These are phyloP conservation scores for Trichogramma pretiosum DNA, from an alignment of 1,140 invertebrate species.

Conservation along the genomic window DNA sequence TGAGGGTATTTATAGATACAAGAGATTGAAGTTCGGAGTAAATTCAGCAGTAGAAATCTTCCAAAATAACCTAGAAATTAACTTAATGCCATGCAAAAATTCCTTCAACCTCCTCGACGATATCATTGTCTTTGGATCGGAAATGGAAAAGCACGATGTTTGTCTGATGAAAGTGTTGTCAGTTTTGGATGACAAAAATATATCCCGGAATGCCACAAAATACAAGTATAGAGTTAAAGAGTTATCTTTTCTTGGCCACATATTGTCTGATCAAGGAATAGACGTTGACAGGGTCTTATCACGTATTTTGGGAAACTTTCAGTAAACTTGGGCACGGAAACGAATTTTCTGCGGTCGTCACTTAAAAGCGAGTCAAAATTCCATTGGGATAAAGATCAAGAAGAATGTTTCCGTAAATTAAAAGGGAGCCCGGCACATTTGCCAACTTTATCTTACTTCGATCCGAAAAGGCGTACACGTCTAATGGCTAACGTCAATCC, in stretches of 20 bases:
- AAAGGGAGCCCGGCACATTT: conserved; percentile 26
- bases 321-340: conserved; percentile 24
- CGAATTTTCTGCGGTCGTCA: conserved; percentile 23
- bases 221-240: conserved; percentile 17
- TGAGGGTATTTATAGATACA: conserved; percentile 25
- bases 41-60: conserved; percentile 23
- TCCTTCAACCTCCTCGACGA: conserved; percentile 1
- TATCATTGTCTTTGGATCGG: not conserved
- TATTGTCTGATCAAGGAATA: conserved; percentile 21
- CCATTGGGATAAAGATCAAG: conserved; percentile 13
- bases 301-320: conserved; percentile 29
- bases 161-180: not conserved
- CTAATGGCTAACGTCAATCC: conserved; percentile 43
- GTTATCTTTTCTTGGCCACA: conserved; percentile 26
- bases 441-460: conserved; percentile 32
- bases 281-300: conserved; percentile 25
- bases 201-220: conserved; percentile 1
- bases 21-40: conserved; percentile 22
- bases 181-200: not conserved
- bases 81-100: conserved; percentile 14
- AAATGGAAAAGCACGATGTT: not conserved
- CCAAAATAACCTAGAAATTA: conserved; percentile 20
- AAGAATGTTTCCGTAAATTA: conserved; percentile 26
- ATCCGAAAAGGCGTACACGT: conserved; percentile 29
- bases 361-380: conserved; percentile 20